Evolutionary conservation across 1,140 invertebrate species (phyloP).

Genomic region (Pissodes strobi): DNA sequence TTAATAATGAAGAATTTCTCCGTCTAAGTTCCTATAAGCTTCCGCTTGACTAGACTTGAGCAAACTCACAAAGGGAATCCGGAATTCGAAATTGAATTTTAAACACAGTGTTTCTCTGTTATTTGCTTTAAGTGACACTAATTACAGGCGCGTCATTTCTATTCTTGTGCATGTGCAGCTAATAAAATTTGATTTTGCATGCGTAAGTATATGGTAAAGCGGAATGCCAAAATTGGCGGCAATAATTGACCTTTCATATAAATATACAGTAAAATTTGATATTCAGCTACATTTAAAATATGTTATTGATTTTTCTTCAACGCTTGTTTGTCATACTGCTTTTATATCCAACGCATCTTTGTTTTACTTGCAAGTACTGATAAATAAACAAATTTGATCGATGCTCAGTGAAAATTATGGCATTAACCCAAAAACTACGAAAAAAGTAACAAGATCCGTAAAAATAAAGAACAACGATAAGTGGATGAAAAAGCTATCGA

Average conservation of each 20-base stretch:
- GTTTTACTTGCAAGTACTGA: no score
- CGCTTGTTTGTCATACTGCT: no score
- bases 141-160: conserved; percentile 8
- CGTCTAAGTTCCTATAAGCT: conserved; percentile 2
- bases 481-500: neutral
- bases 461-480: conserved; percentile 10
- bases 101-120: conserved; percentile 17
- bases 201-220: no score
- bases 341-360: no score
- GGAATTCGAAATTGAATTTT: conserved; percentile 23
- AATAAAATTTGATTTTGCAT: conserved; percentile 10
- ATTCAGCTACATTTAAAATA: no score
- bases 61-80: conserved; percentile 21
- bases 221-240: no score
- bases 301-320: no score
- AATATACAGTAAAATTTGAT: no score
- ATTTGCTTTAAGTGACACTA: conserved; percentile 16
- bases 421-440: no score
- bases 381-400: no score
- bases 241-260: no score
- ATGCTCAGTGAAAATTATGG: no score
- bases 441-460: conserved; percentile 9
- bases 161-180: conserved; percentile 7
- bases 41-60: conserved; percentile 14
- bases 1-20: conserved; percentile 6